These are phyloP conservation scores for Rhineura floridana DNA, from an alignment of 2,113 vertebrate genomes.

Conservation along the genomic window DNA sequence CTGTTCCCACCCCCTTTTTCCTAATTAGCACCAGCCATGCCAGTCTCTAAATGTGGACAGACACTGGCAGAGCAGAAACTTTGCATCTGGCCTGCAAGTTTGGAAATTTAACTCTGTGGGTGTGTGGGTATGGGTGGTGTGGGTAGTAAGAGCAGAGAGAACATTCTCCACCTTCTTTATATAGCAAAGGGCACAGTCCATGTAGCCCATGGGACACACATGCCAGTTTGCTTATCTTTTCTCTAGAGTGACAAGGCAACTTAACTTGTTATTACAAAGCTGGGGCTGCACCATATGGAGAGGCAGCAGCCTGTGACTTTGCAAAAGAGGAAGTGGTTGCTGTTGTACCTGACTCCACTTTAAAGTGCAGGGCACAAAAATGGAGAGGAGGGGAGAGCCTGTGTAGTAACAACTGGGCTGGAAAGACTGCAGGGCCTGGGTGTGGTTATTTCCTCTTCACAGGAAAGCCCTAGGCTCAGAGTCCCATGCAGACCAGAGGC, in stretches of 20 bases:
- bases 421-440: background rate
- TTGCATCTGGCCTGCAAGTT: background rate
- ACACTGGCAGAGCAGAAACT: background rate
- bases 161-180: background rate
- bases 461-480: background rate
- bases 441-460: background rate
- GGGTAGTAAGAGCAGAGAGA: background rate
- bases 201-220: background rate
- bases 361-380: background rate
- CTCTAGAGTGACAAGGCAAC: background rate
- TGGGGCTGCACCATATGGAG: background rate
- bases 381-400: background rate
- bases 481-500: background rate
- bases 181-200: background rate
- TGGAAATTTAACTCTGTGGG: background rate
- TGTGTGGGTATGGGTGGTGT: too few relatives aligned
- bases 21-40: background rate
- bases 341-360: background rate
- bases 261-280: background rate
- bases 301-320: background rate
- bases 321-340: conserved; percentile 22
- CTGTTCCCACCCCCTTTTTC: background rate
- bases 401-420: background rate
- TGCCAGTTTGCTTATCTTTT: background rate
- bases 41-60: background rate